A percentile compares a stretch with the other conserved stretches of the same genome.
Conservation (phyloP, 2,797 vertebrate genomes). For the Margarornis squamiger region DNA sequence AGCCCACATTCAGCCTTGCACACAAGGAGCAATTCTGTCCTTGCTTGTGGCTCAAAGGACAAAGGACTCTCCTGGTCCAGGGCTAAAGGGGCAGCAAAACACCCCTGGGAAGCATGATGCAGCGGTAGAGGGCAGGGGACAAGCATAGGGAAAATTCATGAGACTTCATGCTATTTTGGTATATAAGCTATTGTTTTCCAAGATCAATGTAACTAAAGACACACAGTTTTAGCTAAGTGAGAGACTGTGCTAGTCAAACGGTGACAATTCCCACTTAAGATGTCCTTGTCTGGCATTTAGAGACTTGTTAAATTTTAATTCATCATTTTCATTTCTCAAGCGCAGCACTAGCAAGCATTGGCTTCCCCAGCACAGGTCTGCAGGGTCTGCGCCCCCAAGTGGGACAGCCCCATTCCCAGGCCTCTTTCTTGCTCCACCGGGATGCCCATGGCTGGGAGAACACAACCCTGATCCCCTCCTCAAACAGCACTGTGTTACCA, state of each 20-base stretch:
- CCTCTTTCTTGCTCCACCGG: not conserved
- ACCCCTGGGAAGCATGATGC: not conserved
- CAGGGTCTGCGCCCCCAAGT: fast-evolving
- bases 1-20: fast-evolving
- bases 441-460: not conserved
- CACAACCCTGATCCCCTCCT: not conserved
- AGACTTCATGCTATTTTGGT: not conserved
- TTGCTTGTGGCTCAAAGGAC: not conserved
- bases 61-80: not conserved
- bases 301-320: slow-evolving; percentile 47
- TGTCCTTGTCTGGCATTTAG: slow-evolving; percentile 5
- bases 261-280: slow-evolving; percentile 31
- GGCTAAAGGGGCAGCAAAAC: not conserved
- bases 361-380: fast-evolving
- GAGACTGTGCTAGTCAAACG: not conserved
- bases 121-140: not conserved
- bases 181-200: not conserved
- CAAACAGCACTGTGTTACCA: not conserved
- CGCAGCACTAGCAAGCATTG: not conserved
- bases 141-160: not conserved
- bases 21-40: not conserved
- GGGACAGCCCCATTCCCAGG: not conserved
- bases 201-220: not conserved
- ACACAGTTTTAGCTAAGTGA: slow-evolving; percentile 6
- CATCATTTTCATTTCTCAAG: not conserved